Evolutionary conservation across 2,888 invertebrate genomes (phyloP), one percentile per base, ranked within the genome.

Genomic region (Pseudococcus jackbeardsleyi): DNA sequence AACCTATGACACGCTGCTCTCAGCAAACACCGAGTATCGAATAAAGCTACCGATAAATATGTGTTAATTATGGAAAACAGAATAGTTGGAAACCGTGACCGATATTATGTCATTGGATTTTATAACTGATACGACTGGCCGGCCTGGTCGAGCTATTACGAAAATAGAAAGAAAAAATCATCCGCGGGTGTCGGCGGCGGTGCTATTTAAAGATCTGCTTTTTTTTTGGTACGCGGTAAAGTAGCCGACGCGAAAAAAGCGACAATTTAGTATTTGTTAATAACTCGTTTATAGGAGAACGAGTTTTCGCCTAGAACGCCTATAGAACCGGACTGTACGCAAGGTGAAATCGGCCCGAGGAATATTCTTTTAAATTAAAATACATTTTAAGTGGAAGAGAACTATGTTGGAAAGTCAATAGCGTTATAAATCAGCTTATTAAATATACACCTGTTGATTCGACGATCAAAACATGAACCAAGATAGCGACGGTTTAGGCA

Each of bases 21-120:
- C 33, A 72, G 72, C 33, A 33, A 72, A 33, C 72, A 33, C 72
- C 0, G 22, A 1, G 64, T 64, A 22, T n/a, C 42, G 8, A 42
- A 42, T 42, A 6, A 2, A 17, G n/a, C 64, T 64, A 33, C 15
- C 33, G 72, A 72, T 72, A 72, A 72, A 72, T 72, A 82, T 82
- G 79, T 82, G 79, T 82, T 82, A 82, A 82, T 82, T 82, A 82
- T 82, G 79, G 46, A 82, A 82, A 82, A 82, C 33, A 46, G 46
- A 79, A 82, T 46, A 82, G 33, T 82, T 82, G 79, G 79, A 82
- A 82, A 82, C 79, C 79, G 79, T 82, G 79, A 82, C 79, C 79
- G 46, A 82, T 82, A 82, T 82, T 82, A 82, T 82, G 46, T 82
- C 79, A 82, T 82, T 82, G 26, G 79, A 46, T 82, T 72, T 72